phyloP scores from a whole-genome alignment of 37 sponge, comb jelly and placozoan species.

The Aphrocallistes beatrix region DNA sequence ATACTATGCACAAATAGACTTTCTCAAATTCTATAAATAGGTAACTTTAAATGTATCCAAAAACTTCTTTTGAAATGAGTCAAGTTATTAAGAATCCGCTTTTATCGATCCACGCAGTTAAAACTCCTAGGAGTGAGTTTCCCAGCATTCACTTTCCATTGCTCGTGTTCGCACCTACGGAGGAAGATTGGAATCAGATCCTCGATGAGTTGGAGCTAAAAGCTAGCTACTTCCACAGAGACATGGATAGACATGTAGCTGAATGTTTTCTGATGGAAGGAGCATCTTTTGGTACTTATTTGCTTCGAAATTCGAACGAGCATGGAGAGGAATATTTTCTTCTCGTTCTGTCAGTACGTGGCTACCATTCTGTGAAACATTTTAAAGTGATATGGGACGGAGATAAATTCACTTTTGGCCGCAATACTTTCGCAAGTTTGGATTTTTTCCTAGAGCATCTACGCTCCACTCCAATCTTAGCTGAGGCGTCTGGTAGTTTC shows the following conservation, averaged over 20 bases:
- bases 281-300: not conserved
- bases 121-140: not conserved
- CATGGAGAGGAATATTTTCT: not conserved
- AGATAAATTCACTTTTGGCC: not conserved
- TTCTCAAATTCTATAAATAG: no score
- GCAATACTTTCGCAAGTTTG: not conserved
- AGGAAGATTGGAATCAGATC: not conserved
- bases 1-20: no score
- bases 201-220: not conserved
- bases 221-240: not conserved
- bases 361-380: constrained; percentile 6
- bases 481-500: not conserved
- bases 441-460: not conserved
- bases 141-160: not conserved
- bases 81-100: not conserved
- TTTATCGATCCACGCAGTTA: not conserved
- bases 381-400: not conserved
- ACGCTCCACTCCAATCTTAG: not conserved
- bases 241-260: constrained; percentile 1
- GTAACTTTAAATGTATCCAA: no score
- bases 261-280: not conserved
- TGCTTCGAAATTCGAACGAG: not conserved
- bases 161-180: not conserved
- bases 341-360: not conserved
- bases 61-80: no score